Evolutionary conservation across 1,140 invertebrate genomes (phyloP), one percentile per base, ranked within the genome.

Genomic region (Papilio machaon): DNA sequence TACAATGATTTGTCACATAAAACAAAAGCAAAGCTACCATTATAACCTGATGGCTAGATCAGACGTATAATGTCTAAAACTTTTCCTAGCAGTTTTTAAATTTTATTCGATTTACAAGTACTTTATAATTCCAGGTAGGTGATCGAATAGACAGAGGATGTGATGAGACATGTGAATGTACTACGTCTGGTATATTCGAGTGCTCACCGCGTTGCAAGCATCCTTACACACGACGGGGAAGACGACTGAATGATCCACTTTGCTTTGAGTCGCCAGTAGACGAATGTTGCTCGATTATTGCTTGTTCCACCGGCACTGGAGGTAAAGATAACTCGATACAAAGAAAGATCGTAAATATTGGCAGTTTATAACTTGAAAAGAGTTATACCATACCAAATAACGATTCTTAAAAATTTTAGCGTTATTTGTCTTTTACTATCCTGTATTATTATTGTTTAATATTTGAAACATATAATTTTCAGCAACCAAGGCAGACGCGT

Each of bases 261-360:
- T 98, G 98, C 87, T 95, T 95, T 64, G 97, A 97, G 84, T 96
- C 96, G 83, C 95, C 96, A 10, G 95, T 95, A 15, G 96, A 97
- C 54, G 97, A 98, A 88, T 96, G 96, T 46, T 98, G 98, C 89
- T 98, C 97, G 87, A 96, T 97, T 5, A 94, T 96, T 52, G 94
- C 92, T 11, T 94, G 92, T 81, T 89, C 91, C 78, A 91, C 91
- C 80, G 88, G 90, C 13, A 91, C 85, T 83, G 88, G 89, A 85
- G 90, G 91, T 91, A 82, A 83, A 75, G 11, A 46, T 74, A n/a
- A 46, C 43, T 43, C 1, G 0, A 43, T 30, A 38, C 2, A 70
- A 11, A 43, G 38, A 43, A 6, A 7, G 38, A 43, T 43, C 4
- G 7, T 43, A 6, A 6, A 6, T 43, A 2, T 43, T 43, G 38